Conservation (phyloP, 2,113 vertebrate species). For the Isurus oxyrinchus region DNA sequence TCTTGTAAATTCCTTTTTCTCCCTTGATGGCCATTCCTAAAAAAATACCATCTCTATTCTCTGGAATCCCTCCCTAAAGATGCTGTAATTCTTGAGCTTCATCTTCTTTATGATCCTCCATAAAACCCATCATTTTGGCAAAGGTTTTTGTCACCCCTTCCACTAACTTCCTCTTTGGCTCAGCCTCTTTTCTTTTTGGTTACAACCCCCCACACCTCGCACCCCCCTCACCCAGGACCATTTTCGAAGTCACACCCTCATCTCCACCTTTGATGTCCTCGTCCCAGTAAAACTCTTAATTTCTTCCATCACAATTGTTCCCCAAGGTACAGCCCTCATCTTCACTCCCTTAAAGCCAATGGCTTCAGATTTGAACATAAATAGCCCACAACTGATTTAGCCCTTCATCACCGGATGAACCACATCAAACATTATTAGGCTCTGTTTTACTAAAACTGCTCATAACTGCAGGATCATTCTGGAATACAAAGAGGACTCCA, state of each 20-base stretch:
- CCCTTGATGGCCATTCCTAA: background rate
- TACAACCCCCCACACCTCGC: no score
- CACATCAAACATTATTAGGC: background rate
- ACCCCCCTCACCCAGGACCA: no score
- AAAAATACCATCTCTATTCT: background rate
- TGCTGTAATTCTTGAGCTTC: background rate
- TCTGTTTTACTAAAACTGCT: background rate
- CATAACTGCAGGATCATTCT: background rate
- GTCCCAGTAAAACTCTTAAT: no score
- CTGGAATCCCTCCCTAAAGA: background rate
- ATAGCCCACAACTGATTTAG: background rate
- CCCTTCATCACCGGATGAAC: background rate
- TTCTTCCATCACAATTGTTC: background rate
- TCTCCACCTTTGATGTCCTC: background rate
- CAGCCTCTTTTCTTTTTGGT: no score
- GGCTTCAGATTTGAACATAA: background rate
- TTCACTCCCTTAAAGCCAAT: background rate
- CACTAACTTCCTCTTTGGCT: no score
- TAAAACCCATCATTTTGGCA: background rate
- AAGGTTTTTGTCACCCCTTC: background rate
- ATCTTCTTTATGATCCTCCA: background rate
- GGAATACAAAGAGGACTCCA: background rate
- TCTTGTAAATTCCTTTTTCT: background rate
- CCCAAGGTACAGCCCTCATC: background rate
- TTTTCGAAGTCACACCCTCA: background rate